Percentiles rank a stretch among this genome's conserved stretches.
Evolutionary conservation across 2,113 vertebrate genomes (phyloP).

Genomic region (Chaetops frenatus): DNA sequence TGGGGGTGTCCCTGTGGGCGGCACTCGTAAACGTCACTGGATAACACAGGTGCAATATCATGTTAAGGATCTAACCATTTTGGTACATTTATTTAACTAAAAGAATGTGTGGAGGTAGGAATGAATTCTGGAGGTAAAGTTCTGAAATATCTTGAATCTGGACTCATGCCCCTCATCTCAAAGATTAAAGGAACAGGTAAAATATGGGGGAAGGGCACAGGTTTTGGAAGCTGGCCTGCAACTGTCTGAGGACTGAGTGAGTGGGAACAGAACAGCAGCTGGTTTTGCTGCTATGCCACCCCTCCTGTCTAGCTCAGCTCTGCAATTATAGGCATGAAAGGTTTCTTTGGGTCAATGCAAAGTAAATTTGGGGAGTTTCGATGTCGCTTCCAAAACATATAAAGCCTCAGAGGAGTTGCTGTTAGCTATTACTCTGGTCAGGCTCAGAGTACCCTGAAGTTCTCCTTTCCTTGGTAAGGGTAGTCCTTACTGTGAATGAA

Average conservation of each 20-base stretch:
- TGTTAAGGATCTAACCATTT: conserved; percentile 65
- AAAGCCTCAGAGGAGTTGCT: not conserved
- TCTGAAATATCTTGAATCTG: not conserved
- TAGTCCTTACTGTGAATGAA: not conserved
- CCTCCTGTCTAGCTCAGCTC: not conserved
- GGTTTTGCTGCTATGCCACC: not conserved
- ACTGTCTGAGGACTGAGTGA: not conserved
- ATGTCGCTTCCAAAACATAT: not conserved
- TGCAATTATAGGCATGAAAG: not conserved
- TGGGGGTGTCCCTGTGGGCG: conserved; percentile 42
- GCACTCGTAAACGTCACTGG: conserved; percentile 44
- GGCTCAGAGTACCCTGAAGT: not conserved
- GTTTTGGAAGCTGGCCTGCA: not conserved
- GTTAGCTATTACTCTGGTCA: not conserved
- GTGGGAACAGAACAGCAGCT: not conserved
- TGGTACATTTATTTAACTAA: not conserved
- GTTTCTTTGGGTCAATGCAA: not conserved
- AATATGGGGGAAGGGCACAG: not conserved
- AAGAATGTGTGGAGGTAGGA: not conserved
- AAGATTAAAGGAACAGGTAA: not conserved
- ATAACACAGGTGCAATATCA: conserved; percentile 70
- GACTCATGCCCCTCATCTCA: not conserved
- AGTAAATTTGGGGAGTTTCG: not conserved
- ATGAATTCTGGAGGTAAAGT: not conserved
- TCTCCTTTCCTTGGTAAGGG: not conserved